Base-by-base conservation (phyloP, 1,140 invertebrate genomes). In the Drosophila yakuba region DNA sequence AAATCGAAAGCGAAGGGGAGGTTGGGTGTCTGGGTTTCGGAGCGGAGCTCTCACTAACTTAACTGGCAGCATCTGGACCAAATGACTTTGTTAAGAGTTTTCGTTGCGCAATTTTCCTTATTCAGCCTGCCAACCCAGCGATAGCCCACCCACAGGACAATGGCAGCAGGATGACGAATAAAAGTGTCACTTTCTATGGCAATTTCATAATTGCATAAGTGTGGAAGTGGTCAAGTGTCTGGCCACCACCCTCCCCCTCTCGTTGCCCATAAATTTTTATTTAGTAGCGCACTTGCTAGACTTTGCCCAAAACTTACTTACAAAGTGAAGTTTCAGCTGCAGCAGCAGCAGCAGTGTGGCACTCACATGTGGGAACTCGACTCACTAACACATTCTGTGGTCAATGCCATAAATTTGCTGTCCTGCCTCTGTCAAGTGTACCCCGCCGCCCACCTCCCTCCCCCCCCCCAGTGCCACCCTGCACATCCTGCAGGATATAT, bases 201-300 rank as follows among this genome's bases (percentile, higher is more conserved):
- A 90, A 89, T 89, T 89, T 89, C 84, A 89, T 89, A 89, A 89
- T 89, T 89, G 84, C 84, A 89, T 89, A 89, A 89, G 84, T 89
- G 85, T 83, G 68, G 66, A 90, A 89, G 80, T 89, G 84, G 84
- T 89, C 84, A 89, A 89, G 84, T 89, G 85, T 67, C 78, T 80
- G 76, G 59, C 39, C 32, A 10, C 32, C 51, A 48, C 47, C 44
- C 11, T 17, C 23, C 10, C 14, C 20, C 50, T 23, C 38, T 32
- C 47, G 7, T 8, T 10, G 28, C 3, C 72, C 84, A 88, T 89
- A 83, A 54, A 89, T 89, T 89, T 89, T 84, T 84, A 89, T 89
- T 80, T 89, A 84, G 73, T 89, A 38, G 78, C 74, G 50, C 64
- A 80, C 73, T 84, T 74, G 73, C 59, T 51, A 72, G 77, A 83